These are phyloP conservation scores for Palaemon carinicauda DNA, from an alignment of 1,140 invertebrate genomes.

Conservation along the genomic window DNA sequence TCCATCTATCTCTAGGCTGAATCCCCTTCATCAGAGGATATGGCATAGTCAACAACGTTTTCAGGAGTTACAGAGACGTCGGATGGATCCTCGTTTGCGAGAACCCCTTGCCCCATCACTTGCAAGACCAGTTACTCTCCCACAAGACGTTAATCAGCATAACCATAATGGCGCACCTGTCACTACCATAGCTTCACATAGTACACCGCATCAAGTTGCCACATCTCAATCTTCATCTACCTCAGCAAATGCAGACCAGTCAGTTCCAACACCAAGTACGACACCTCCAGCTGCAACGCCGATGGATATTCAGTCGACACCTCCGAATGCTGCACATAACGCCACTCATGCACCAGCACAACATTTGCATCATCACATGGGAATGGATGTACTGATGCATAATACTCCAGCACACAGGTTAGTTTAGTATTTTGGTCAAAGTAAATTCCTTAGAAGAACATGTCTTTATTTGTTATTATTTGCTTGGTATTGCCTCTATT, in stretches of 20 bases:
- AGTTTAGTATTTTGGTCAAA: too few relatives aligned
- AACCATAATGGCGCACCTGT: conserved; percentile 4
- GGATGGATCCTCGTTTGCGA: conserved; percentile 44
- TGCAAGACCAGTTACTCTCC: neutral
- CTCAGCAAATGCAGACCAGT: conserved; percentile 19
- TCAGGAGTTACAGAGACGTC: conserved; percentile 55
- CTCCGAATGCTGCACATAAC: conserved; percentile 26
- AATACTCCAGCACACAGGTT: conserved; percentile 38
- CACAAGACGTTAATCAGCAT: neutral
- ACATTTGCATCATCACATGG: conserved; percentile 58
- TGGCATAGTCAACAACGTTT: conserved; percentile 55
- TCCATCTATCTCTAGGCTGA: conserved; percentile 51
- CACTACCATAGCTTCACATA: conserved; percentile 53
- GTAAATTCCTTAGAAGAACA: too few relatives aligned
- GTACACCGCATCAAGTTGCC: conserved; percentile 26
- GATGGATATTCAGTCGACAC: conserved; percentile 37
- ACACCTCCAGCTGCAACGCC: conserved; percentile 26
- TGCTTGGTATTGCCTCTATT: too few relatives aligned
- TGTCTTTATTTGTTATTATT: too few relatives aligned
- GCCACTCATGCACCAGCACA: conserved; percentile 42
- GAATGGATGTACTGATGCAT: conserved; percentile 10
- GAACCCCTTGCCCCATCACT: conserved; percentile 5
- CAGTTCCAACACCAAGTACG: conserved; percentile 45
- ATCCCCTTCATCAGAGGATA: conserved; percentile 49
- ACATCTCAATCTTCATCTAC: conserved; percentile 33